Evolutionary conservation across 1,140 invertebrate genomes (phyloP).

Genomic region (Drosophila nannoptera): DNA sequence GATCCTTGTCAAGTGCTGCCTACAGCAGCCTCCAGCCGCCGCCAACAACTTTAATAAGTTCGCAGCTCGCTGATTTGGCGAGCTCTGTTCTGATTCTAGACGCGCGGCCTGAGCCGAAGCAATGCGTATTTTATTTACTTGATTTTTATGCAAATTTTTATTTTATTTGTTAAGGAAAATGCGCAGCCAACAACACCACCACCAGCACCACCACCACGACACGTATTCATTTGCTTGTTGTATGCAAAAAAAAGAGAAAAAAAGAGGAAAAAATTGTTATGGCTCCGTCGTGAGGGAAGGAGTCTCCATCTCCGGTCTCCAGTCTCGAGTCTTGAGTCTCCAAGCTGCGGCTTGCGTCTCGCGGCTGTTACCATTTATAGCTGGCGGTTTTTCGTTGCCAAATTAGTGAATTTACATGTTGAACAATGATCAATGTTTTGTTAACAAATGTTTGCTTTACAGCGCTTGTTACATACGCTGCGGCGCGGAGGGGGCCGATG

Average conservation of each 20-base stretch:
- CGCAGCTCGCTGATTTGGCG: conserved; percentile 59
- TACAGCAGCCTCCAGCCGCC: conserved; percentile 43
- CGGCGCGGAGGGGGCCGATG: neutral
- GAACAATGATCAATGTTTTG: conserved; percentile 78
- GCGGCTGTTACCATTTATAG: conserved; percentile 74
- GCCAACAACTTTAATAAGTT: conserved; percentile 72
- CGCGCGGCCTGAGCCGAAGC: conserved; percentile 40
- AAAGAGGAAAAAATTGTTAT: conserved; percentile 59
- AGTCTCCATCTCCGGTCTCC: conserved; percentile 30
- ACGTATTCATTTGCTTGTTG: conserved; percentile 70
- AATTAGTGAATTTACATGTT: conserved; percentile 78
- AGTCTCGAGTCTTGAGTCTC: conserved; percentile 12
- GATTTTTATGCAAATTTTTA: conserved; percentile 74
- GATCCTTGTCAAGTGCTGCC: conserved; percentile 77
- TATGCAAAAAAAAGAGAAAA: conserved; percentile 50
- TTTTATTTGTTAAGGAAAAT: conserved; percentile 65
- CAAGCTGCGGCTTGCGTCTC: conserved; percentile 21
- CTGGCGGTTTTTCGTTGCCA: conserved; percentile 66
- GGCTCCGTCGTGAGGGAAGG: conserved; percentile 49
- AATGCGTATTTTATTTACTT: conserved; percentile 71
- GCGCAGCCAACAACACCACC: conserved; percentile 19
- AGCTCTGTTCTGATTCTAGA: conserved; percentile 58
- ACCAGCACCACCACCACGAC: conserved; percentile 26
- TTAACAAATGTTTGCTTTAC: conserved; percentile 74
- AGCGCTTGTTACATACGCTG: conserved; percentile 43